phyloP scores from a whole-genome alignment of 2,113 vertebrate genomes.

The Corythoichthys intestinalis region DNA sequence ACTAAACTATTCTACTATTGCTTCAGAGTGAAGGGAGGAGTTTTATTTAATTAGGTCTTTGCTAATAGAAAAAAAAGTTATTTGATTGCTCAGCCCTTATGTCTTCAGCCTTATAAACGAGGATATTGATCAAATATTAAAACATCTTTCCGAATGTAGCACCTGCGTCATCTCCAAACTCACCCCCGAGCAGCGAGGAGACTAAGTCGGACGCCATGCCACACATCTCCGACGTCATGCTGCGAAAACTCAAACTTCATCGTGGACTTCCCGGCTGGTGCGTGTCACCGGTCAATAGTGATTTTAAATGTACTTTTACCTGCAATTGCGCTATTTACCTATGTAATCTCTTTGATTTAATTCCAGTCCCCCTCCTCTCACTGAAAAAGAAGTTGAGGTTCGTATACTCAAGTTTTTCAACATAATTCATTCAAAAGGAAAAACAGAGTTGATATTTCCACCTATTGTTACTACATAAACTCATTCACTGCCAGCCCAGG shows the following conservation, averaged over 20 bases:
- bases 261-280: conserved; percentile 87
- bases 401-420: conserved; percentile 47
- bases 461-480: background rate
- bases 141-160: conserved; percentile 61
- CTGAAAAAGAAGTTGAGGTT: conserved; percentile 97
- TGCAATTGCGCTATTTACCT: background rate
- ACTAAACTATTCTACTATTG: too few species aligned
- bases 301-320: background rate
- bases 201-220: conserved; percentile 85
- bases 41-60: too few species aligned
- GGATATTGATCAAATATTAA: background rate
- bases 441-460: too few species aligned
- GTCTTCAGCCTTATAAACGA: background rate
- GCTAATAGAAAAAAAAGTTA: too few species aligned
- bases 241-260: conserved; percentile 89
- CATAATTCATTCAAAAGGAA: background rate
- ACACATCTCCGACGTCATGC: conserved; percentile 89
- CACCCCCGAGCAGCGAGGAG: conserved; percentile 76
- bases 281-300: conserved; percentile 15
- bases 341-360: conserved; percentile 37
- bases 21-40: too few species aligned
- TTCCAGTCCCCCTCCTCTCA: conserved; percentile 87
- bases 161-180: conserved; percentile 48
- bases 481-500: too few species aligned
- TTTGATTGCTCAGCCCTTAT: too few species aligned